Base-by-base conservation (phyloP, 2,113 vertebrate genomes). In the Phocoena phocoena region DNA sequence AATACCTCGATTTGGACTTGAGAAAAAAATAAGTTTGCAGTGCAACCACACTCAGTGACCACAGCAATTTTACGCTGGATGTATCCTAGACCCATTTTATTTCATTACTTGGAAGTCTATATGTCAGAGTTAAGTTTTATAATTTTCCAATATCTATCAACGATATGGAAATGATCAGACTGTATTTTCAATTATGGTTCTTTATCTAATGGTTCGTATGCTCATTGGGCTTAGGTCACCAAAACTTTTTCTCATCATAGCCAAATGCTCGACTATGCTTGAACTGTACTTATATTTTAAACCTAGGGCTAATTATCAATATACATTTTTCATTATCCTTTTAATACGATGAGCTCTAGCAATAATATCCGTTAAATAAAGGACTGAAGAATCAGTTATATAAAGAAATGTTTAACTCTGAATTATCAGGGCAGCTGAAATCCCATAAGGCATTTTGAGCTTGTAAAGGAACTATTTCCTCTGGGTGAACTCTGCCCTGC, bases 401-500 rank as follows among this genome's bases (percentile, higher is more conserved):
- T 73, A 71, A 50, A n/a, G 65, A 87, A 87, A 73, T 33, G 58
- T 47, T 73, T 77, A 67, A 71, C 86, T 90, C 38, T 36, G 71
- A 94, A 26, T 90, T 38, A 65, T 96, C 25, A 55, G n/a, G 38
- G 41, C 20, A 92, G 50, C 33, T 95, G 58, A 85, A 88, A 91
- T 31, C 21, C 50, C 62, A 60, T 36, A n/a, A 81, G 41, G 2
- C 47, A n/a, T 77, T 38, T 55, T 86, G 47, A 65, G 86, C 41
- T 86, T 63, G 33, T 67, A 74, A 93, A 98, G 38, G n/a, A 92
- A 53, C 17, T 36, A 55, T 80, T 83, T 83, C 67, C 63, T 86
- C 53, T 2, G 9, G 11, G 55, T 4, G 38, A 36, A 38, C 44
- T 58, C 38, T 68, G 20, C 41, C 50, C n/a, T 50, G 18, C 50